Conservation (phyloP, 2,113 vertebrate genomes). For the Myxocyprinus asiaticus region DNA sequence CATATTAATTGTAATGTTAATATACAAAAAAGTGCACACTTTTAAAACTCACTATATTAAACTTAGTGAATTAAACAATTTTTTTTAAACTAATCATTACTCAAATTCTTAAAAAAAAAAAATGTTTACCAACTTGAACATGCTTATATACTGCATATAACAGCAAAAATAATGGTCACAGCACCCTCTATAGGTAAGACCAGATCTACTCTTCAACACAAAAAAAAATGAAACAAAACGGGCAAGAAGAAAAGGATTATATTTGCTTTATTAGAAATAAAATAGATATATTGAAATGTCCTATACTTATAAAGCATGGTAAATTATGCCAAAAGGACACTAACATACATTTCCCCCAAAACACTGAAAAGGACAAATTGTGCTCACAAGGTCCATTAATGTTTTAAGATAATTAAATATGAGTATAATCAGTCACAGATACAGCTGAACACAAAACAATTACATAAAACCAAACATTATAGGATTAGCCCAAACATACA, state of each 20-base stretch:
- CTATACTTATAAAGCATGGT: background rate
- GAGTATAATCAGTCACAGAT: constrained; percentile 52
- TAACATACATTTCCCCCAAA: background rate
- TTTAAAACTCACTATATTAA: too few relatives aligned
- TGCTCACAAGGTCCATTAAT: constrained; percentile 61
- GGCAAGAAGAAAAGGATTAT: background rate
- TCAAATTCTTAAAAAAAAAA: too few relatives aligned
- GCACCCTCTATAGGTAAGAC: constrained; percentile 2
- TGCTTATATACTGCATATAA: too few relatives aligned
- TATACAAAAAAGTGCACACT: too few relatives aligned
- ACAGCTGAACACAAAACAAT: constrained; percentile 49
- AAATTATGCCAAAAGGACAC: constrained; percentile 3
- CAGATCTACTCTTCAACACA: background rate
- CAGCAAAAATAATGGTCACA: background rate
- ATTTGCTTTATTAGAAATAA: constrained; percentile 42
- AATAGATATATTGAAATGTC: constrained; percentile 13
- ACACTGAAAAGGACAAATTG: constrained; percentile 45
- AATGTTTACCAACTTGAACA: too few relatives aligned
- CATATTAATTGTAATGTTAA: too few relatives aligned
- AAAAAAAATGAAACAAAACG: background rate
- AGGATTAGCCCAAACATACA: constrained; percentile 32
- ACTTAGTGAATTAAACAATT: too few relatives aligned
- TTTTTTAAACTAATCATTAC: too few relatives aligned
- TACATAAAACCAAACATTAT: constrained; percentile 50
- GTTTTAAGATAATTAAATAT: constrained; percentile 70